A percentile compares a stretch with the other conserved stretches of the same genome.
Evolutionary conservation across 2,888 invertebrate species (phyloP).

Genomic region (Caenorhabditis sinica): DNA sequence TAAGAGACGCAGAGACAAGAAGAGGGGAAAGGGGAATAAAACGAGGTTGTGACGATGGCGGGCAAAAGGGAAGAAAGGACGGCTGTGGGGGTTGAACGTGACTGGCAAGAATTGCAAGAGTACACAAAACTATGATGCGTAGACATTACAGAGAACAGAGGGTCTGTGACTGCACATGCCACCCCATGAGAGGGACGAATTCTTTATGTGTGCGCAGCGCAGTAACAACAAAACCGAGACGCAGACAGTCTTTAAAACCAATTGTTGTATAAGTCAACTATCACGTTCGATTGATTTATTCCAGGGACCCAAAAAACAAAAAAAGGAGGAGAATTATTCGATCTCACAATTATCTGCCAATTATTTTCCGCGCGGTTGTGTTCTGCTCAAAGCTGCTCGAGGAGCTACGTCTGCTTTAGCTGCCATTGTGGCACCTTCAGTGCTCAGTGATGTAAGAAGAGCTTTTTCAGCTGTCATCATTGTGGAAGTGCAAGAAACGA

Average conservation of each 20-base stretch:
- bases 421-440: conserved; percentile 35
- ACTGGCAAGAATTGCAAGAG: conserved; percentile 3
- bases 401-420: conserved; percentile 51
- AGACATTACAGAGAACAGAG: conserved; percentile 39
- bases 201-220: conserved; percentile 25
- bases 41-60: conserved; percentile 26
- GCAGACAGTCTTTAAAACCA: conserved; percentile 10
- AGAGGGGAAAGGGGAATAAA: conserved; percentile 5
- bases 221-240: not conserved
- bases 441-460: conserved; percentile 62
- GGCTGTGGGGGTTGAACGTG: conserved; percentile 28
- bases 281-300: not conserved
- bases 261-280: not conserved
- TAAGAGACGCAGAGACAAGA: conserved; percentile 26
- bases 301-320: too few species aligned
- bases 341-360: too few species aligned
- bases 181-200: conserved; percentile 33
- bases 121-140: conserved; percentile 1
- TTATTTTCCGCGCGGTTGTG: conserved; percentile 46
- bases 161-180: conserved; percentile 51
- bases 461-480: conserved; percentile 75
- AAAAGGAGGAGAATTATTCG: too few species aligned
- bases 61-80: conserved; percentile 12
- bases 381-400: conserved; percentile 43
- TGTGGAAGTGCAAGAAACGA: conserved; percentile 68